These are phyloP conservation scores for Hydrotaea diabolus DNA, from an alignment of 2,888 invertebrate genomes.

Conservation along the genomic window DNA sequence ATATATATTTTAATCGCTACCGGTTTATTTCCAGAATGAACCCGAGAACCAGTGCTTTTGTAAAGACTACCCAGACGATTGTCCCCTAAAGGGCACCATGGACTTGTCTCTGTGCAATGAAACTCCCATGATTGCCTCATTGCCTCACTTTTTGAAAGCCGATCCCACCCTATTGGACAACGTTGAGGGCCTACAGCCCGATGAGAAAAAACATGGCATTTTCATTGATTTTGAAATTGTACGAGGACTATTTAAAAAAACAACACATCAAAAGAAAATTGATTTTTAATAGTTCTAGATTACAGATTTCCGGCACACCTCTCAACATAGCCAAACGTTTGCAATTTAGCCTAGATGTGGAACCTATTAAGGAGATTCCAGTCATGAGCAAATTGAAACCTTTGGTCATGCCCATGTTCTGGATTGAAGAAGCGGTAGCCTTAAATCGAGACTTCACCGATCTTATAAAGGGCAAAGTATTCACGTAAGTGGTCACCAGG, in stretches of 20 bases:
- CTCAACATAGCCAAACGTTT: conserved; percentile 86
- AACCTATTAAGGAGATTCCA: conserved; percentile 83
- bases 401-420: conserved; percentile 86
- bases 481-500: conserved; percentile 69
- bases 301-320: conserved; percentile 84
- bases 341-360: conserved; percentile 87
- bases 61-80: conserved; percentile 83
- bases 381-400: conserved; percentile 85
- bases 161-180: conserved; percentile 81
- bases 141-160: conserved; percentile 89
- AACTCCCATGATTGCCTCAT: conserved; percentile 87
- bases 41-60: conserved; percentile 79
- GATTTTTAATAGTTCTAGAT: conserved; percentile 5
- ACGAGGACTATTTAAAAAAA: conserved; percentile 53
- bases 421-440: conserved; percentile 87
- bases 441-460: conserved; percentile 69
- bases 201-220: conserved; percentile 87
- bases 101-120: conserved; percentile 84
- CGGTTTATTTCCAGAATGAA: conserved; percentile 71
- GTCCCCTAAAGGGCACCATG: conserved; percentile 87
- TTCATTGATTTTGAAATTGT: conserved; percentile 90
- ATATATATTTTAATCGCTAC: no score
- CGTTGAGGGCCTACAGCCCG: conserved; percentile 84
- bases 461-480: conserved; percentile 70
- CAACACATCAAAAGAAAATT: no score